Evolutionary conservation across 2,113 vertebrate species (phyloP), one percentile per base, ranked within the genome.

Genomic region (Ondatra zibethicus): DNA sequence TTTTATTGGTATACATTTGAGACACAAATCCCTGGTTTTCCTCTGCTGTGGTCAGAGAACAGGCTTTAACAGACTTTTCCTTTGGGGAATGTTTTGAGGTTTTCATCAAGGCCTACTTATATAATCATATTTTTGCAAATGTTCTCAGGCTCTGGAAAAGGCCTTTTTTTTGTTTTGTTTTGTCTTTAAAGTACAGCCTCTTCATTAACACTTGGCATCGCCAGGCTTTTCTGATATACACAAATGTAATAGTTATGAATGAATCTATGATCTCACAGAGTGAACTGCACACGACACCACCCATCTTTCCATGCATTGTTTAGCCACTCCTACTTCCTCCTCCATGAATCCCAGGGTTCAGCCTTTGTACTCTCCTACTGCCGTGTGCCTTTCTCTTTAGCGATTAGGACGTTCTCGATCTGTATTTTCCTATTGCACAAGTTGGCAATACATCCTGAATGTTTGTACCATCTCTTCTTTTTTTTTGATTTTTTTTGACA

Each of bases 11-110:
- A 89, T 87, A 91, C 45, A 77, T 91, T 95, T 94, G 92, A 95
- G 96, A 96, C 94, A 81, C 52, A 42, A 77, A 87, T 73, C 84
- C 77, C 88, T 91, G 81, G 61, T 82, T 97, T 96, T 93, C 94
- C 91, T 96, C 88, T 12, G 55, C 96, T 95, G 95, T 29, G 94
- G 97, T 94, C 77, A 90, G 75, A 96, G 92, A 76, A 70, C 7
- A 89, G 91, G 77, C 50, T 58, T 29, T 65, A 92, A 92, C 92
- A 95, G 70, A 97, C 73, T 95, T 96, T 91, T 88, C 88, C 90
- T 95, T 61, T 89, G 95, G 89, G 96, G 97, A 96, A 97, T 1
- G 9, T 96, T 97, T 84, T 97, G 96, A 98, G 97, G 97, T 97
- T 97, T 97, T 68, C 72, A 50, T 91, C 68, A 91, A 93, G 91